Percentiles rank a stretch among this genome's conserved stretches.
Evolutionary conservation across 2,888 invertebrate species (phyloP).

Genomic region (Lasius platythorax): DNA sequence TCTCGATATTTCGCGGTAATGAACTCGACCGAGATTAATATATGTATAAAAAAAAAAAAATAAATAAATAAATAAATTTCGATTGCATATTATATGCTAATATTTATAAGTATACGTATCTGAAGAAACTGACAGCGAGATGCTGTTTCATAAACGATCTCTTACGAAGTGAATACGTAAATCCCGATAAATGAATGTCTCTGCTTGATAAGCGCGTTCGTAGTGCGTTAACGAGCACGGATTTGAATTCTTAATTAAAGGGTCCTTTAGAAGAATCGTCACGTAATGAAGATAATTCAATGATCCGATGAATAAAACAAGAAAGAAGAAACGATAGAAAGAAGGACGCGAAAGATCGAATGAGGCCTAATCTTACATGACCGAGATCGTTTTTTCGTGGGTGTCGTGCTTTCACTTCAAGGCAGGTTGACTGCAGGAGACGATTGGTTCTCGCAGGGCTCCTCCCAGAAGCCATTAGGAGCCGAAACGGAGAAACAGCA

Average conservation of each 20-base stretch:
- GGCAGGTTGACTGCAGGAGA: slow-evolving; percentile 73
- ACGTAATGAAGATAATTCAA: slow-evolving; percentile 41
- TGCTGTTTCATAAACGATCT: neutral
- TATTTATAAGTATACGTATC: neutral
- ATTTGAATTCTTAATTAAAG: slow-evolving; percentile 27
- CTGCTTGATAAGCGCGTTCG: neutral
- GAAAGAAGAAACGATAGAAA: slow-evolving; percentile 31
- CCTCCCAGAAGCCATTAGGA: slow-evolving; percentile 83
- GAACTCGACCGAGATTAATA: slow-evolving; percentile 25
- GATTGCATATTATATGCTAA: neutral
- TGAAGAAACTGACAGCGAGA: neutral
- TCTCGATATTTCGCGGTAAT: slow-evolving; percentile 52
- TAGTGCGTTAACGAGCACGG: neutral
- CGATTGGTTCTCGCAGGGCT: slow-evolving; percentile 84
- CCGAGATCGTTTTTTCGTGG: slow-evolving; percentile 79
- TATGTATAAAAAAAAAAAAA: neutral
- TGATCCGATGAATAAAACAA: slow-evolving; percentile 44
- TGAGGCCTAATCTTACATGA: slow-evolving; percentile 64
- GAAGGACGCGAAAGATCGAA: slow-evolving; percentile 46
- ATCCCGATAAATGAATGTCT: slow-evolving; percentile 7
- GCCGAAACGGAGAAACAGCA: slow-evolving; percentile 83
- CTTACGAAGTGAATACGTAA: neutral
- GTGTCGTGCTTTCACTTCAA: slow-evolving; percentile 82
- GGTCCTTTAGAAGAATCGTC: slow-evolving; percentile 3
- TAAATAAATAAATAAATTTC: neutral